phyloP scores from a whole-genome alignment of 2,888 invertebrate genomes.

The Lasioglossum malachurum region DNA sequence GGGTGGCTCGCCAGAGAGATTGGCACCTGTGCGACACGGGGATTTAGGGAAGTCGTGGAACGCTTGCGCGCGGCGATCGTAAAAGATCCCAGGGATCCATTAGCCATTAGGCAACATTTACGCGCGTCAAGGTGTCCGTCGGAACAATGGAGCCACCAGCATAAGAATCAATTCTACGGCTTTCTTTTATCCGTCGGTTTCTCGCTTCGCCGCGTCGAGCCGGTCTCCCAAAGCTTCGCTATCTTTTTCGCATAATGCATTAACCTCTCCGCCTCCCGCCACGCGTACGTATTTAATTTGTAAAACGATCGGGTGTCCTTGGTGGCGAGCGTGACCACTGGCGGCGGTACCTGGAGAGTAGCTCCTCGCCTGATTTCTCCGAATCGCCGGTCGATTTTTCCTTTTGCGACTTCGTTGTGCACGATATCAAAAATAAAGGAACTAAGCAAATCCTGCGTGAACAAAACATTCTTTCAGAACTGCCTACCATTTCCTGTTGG shows the following conservation, averaged over 20 bases:
- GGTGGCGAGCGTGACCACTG: constrained; percentile 42
- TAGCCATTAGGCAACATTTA: constrained; percentile 78
- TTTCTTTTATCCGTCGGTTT: constrained; percentile 58
- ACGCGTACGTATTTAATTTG: constrained; percentile 64
- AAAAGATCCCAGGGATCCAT: constrained; percentile 72
- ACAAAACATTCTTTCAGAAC: background rate
- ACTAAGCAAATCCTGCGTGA: background rate
- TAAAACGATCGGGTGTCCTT: constrained; percentile 59
- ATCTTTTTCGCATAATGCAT: constrained; percentile 61
- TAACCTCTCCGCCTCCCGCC: constrained; percentile 23
- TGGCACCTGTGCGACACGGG: constrained; percentile 51
- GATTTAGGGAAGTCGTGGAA: constrained; percentile 37
- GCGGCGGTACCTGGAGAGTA: constrained; percentile 36
- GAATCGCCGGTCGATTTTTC: background rate
- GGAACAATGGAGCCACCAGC: constrained; percentile 74
- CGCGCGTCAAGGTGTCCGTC: constrained; percentile 72
- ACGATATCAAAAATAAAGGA: background rate
- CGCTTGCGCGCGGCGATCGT: constrained; percentile 27
- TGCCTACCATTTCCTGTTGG: background rate
- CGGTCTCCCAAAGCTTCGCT: constrained; percentile 24
- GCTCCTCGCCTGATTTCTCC: background rate
- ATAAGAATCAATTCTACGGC: constrained; percentile 74
- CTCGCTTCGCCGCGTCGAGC: constrained; percentile 32
- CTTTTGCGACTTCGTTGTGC: background rate
- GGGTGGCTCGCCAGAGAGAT: constrained; percentile 21